phyloP scores from a whole-genome alignment of 2,888 invertebrate species.

The Meloe dianella region DNA sequence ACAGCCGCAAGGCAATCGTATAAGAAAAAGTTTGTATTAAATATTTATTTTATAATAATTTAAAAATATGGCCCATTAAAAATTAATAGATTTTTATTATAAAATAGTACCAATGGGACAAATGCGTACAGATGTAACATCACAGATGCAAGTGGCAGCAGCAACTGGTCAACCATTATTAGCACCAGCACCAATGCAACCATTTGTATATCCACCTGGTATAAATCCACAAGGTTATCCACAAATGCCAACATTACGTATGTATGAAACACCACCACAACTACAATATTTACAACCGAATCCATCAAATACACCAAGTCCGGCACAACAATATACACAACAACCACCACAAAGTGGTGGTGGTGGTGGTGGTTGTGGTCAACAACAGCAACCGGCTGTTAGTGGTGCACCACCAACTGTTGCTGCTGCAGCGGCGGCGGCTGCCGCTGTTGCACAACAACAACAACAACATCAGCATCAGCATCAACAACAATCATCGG shows the following conservation, averaged over 20 bases:
- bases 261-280: constrained; percentile 69
- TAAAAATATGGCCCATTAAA: no score
- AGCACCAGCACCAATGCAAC: constrained; percentile 80
- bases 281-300: constrained; percentile 58
- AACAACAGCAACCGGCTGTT: not conserved
- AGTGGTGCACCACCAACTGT: not conserved
- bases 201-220: constrained; percentile 56
- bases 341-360: constrained; percentile 50
- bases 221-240: constrained; percentile 57
- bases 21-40: constrained; percentile 49
- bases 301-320: constrained; percentile 62
- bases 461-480: not conserved
- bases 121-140: constrained; percentile 65
- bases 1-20: constrained; percentile 56
- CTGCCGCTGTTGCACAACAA: not conserved
- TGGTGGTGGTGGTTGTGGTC: constrained; percentile 33
- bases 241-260: constrained; percentile 67
- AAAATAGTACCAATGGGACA: constrained; percentile 61
- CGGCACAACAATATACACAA: constrained; percentile 47
- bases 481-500: not conserved
- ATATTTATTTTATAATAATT: not conserved
- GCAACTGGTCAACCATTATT: constrained; percentile 85
- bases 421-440: not conserved
- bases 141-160: constrained; percentile 82
- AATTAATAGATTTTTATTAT: constrained; percentile 13